phyloP scores from a whole-genome alignment of 2,888 invertebrate species.

The Mythimna impura region DNA sequence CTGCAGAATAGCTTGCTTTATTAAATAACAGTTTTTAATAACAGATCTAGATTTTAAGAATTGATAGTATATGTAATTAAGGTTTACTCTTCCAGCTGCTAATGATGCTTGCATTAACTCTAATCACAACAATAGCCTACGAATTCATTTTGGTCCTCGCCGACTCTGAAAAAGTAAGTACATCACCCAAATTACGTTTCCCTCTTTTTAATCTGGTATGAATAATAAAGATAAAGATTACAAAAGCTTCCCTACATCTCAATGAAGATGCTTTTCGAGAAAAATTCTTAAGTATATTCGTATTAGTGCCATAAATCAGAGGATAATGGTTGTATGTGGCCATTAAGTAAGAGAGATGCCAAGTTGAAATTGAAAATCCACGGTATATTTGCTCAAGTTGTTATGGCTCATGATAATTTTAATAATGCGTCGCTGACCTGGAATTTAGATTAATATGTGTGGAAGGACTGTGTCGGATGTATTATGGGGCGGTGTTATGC shows the following conservation, averaged over 20 bases:
- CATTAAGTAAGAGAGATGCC: conserved; percentile 65
- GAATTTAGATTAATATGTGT: conserved; percentile 54
- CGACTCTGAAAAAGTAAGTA: conserved; percentile 66
- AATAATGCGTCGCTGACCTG: conserved; percentile 50
- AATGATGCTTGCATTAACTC: conserved; percentile 66
- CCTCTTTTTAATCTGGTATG: conserved; percentile 34
- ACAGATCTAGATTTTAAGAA: not conserved
- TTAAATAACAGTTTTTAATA: not conserved
- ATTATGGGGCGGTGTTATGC: conserved; percentile 33
- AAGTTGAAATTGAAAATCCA: conserved; percentile 66
- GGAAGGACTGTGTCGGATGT: conserved; percentile 25
- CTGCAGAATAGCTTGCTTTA: too few relatives aligned
- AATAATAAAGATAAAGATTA: conserved; percentile 39
- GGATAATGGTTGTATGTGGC: conserved; percentile 63
- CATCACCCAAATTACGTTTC: conserved; percentile 20
- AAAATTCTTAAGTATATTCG: conserved; percentile 62
- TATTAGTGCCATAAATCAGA: conserved; percentile 64
- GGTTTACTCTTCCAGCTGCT: conserved; percentile 69
- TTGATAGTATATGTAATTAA: too few relatives aligned
- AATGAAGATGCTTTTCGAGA: conserved; percentile 45
- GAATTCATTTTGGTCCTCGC: conserved; percentile 68
- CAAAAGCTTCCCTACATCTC: conserved; percentile 34
- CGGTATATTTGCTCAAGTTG: conserved; percentile 57
- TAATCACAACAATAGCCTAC: conserved; percentile 72
- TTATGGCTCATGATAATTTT: conserved; percentile 57